A percentile compares a stretch with the other conserved stretches of the same genome.
These are phyloP conservation scores for Syngnathus typhle DNA, from an alignment of 2,113 vertebrate genomes.

Conservation along the genomic window DNA sequence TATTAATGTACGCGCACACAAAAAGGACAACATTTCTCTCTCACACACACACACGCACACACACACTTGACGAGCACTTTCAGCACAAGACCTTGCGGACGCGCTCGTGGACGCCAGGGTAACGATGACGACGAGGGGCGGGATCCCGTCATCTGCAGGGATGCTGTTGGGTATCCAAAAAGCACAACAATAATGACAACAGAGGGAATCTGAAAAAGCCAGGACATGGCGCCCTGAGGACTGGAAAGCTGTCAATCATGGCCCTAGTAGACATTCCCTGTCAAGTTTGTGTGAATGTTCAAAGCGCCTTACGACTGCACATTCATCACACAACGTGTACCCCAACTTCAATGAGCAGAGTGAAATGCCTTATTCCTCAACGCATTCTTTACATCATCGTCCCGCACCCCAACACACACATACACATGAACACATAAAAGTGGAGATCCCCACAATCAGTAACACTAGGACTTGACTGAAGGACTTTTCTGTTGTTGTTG, in stretches of 20 bases:
- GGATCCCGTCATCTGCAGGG: constrained; percentile 15
- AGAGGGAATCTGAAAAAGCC: neutral
- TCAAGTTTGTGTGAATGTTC: constrained; percentile 47
- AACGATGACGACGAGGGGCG: constrained; percentile 5
- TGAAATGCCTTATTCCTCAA: constrained; percentile 60
- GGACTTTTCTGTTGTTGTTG: constrained; percentile 6
- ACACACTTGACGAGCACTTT: constrained; percentile 56
- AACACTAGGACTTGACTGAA: constrained; percentile 42
- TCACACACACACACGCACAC: constrained; percentile 7
- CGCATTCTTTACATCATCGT: constrained; percentile 12
- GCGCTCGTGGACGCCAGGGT: constrained; percentile 45
- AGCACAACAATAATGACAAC: constrained; percentile 41
- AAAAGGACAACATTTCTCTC: constrained; percentile 5
- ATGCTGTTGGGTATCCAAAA: constrained; percentile 8
- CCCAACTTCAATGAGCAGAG: constrained; percentile 37
- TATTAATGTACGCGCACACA: constrained; percentile 49
- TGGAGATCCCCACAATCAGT: neutral
- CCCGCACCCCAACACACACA: constrained; percentile 68
- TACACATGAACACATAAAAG: constrained; percentile 11
- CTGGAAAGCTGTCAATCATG: neutral
- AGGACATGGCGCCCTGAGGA: neutral
- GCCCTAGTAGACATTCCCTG: neutral
- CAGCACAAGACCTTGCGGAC: constrained; percentile 47
- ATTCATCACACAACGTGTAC: constrained; percentile 21
- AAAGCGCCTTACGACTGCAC: constrained; percentile 57